Conservation (phyloP, 2,797 vertebrate species). For the Anguilla marmorata region DNA sequence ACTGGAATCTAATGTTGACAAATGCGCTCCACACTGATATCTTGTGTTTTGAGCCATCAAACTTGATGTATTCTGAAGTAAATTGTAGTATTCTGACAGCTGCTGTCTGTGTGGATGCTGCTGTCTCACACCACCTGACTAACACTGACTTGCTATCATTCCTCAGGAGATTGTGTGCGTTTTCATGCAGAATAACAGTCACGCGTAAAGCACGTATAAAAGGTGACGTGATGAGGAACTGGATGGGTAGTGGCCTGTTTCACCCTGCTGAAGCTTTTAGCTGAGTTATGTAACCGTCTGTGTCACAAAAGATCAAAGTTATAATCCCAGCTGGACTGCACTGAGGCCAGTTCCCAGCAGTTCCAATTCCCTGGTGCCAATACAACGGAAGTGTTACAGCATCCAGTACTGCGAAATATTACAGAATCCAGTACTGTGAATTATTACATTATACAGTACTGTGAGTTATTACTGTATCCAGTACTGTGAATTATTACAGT, state of each 20-base stretch:
- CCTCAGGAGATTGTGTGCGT: background rate
- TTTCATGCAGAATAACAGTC: background rate
- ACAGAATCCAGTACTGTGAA: too few species aligned
- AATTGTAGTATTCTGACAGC: background rate
- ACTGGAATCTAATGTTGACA: too few species aligned
- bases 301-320: background rate
- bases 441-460: too few species aligned
- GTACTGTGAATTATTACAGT: too few species aligned
- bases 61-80: too few species aligned
- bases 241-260: background rate
- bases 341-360: background rate
- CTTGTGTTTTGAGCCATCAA: too few species aligned
- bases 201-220: background rate
- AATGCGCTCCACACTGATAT: too few species aligned
- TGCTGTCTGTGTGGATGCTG: background rate
- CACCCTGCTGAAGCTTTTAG: background rate
- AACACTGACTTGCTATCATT: too few species aligned
- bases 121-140: background rate
- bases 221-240: background rate
- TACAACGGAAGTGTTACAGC: background rate
- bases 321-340: background rate
- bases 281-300: background rate
- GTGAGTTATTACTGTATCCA: too few species aligned
- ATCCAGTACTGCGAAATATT: background rate
- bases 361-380: background rate